Base-by-base conservation (phyloP, 2,888 invertebrate genomes). In the Oscheius sp. region DNA sequence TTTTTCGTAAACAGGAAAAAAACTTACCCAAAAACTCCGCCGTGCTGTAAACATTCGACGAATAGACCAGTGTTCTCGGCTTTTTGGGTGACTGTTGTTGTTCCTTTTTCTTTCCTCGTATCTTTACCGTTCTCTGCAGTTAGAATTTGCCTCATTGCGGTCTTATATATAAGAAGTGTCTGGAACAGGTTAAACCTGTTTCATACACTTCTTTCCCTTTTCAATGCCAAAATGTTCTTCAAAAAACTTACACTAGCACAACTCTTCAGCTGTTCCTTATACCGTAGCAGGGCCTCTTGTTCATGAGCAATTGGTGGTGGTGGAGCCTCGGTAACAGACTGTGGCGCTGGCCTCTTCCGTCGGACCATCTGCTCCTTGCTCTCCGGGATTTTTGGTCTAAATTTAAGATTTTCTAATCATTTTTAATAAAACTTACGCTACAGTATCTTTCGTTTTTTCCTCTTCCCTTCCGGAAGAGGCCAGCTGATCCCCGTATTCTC, bases 401-500 rank as follows among this genome's bases (percentile, higher is more conserved):
- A 42, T 42, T 42, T 42, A 21, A 21, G 21, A 21, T 21, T 21
- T 21, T 21, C 21, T 21, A 21, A 21, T 21, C 21, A 21, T 21
- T 21, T 21, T 21, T 21, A 21, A 21, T 21, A 42, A 7, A 42
- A 5, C 42, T 5, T 42, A 42, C 42, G 42, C 4, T 55, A 42
- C 42, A 42, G 42, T 42, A 42, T 42, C 42, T 7, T 42, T 42
- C 42, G 42, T 42, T 3, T 42, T 37, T n/a, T 51, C 65, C 13
- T 73, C 73, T 11, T 66, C 73, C 21, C 47, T 50, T 21, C 48
- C 33, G 13, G 53, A n/a, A 2, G 51, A 35, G 2, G 53, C n/a
- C n/a, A 74, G n/a, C 58, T 62, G 53, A 13, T 74, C 73, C 11
- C 66, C 66, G 35, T 66, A 74, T 29, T 74, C 73, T 33, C 73